A percentile compares a stretch with the other conserved stretches of the same genome.
These are phyloP conservation scores for Atta cephalotes DNA, from an alignment of 1,140 invertebrate genomes.

Conservation along the genomic window DNA sequence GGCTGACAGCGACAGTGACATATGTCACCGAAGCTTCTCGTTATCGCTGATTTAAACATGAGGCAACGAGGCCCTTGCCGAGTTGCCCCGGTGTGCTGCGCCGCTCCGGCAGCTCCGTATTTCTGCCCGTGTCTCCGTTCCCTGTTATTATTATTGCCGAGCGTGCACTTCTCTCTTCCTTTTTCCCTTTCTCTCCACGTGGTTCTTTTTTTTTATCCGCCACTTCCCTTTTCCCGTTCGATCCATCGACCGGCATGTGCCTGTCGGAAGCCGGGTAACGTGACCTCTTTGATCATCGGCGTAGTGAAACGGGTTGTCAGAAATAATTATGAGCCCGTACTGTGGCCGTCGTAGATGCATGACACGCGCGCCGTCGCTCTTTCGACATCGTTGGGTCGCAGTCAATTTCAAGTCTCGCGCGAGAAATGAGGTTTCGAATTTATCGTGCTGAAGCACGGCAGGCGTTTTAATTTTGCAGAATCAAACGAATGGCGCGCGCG, in stretches of 20 bases:
- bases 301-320: conserved; percentile 57
- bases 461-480: neutral
- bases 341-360: conserved; percentile 38
- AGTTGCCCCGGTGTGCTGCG: conserved; percentile 77
- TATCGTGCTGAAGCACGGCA: neutral
- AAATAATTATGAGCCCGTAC: conserved; percentile 65
- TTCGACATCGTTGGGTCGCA: conserved; percentile 28
- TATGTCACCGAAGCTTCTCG: conserved; percentile 86
- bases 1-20: conserved; percentile 87
- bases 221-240: conserved; percentile 44
- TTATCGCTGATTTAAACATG: conserved; percentile 87
- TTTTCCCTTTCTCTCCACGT: neutral
- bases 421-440: conserved; percentile 17
- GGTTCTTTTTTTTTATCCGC: neutral
- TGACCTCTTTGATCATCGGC: conserved; percentile 69
- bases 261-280: conserved; percentile 65
- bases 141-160: conserved; percentile 74
- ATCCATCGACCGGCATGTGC: conserved; percentile 61
- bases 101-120: conserved; percentile 79
- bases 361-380: conserved; percentile 39
- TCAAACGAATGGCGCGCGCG: neutral
- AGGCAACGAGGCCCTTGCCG: conserved; percentile 83
- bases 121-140: conserved; percentile 73
- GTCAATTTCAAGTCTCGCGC: conserved; percentile 22
- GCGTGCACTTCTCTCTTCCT: conserved; percentile 58